phyloP scores from a whole-genome alignment of 2,113 vertebrate genomes.

The Copsychus sechellarum region DNA sequence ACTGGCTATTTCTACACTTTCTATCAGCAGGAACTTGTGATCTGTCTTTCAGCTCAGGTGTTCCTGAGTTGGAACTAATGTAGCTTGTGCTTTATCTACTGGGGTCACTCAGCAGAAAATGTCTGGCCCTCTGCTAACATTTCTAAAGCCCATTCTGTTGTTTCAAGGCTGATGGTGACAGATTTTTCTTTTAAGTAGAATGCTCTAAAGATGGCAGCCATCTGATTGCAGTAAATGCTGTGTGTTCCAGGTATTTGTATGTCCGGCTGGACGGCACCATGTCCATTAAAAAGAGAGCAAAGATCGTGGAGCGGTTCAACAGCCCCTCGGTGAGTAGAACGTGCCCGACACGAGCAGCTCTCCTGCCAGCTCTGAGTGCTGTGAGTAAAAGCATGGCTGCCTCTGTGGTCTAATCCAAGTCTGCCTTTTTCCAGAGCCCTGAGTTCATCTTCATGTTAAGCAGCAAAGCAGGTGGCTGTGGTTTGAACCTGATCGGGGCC shows the following conservation, averaged over 20 bases:
- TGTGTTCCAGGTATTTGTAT: conserved; percentile 85
- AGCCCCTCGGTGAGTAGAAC: conserved; percentile 80
- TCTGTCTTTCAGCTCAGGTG: neutral
- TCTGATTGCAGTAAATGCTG: neutral
- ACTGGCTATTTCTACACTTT: neutral
- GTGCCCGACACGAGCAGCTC: neutral
- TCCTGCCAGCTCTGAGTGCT: neutral
- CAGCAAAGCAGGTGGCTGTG: conserved; percentile 97
- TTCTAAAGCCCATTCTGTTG: neutral
- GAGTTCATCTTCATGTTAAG: conserved; percentile 99
- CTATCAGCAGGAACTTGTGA: neutral
- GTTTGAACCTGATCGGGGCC: conserved; percentile 94
- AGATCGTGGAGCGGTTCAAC: conserved; percentile 94
- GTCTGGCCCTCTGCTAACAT: neutral
- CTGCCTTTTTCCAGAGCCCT: conserved; percentile 79
- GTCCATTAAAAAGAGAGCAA: conserved; percentile 98
- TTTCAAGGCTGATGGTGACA: neutral
- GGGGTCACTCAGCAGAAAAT: neutral
- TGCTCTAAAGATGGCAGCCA: neutral
- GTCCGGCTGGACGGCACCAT: conserved; percentile 95
- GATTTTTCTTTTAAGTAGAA: neutral
- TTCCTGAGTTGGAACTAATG: neutral
- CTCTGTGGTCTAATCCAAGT: neutral
- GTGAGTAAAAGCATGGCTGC: neutral
- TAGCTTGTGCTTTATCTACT: neutral